Evolutionary conservation across 2,113 vertebrate species (phyloP), one percentile per base, ranked within the genome.

Genomic region (Mormyrus lacerda): DNA sequence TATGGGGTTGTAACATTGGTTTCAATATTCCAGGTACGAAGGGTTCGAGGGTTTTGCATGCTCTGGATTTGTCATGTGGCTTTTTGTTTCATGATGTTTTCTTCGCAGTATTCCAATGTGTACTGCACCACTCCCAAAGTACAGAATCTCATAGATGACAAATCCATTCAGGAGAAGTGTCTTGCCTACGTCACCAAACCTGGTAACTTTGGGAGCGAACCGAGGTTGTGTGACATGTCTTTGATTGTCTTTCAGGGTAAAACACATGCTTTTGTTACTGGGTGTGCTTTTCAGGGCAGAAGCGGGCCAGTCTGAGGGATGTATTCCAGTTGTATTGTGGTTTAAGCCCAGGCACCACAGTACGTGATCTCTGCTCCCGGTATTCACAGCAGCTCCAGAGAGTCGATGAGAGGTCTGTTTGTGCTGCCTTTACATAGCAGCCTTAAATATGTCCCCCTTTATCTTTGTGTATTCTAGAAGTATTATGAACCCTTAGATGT

Each of bases 101-200:
- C 61, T 48, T 7, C 89, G 21, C 91, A 99, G 98, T 99, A 99
- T 90, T 99, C 98, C 88, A 99, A 99, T 0, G 98, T 99, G 61
- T 99, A 99, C 93, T 99, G 98, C 93, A 97, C 98, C 4, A 99
- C 98, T 0, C 98, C 98, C 0, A 98, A 97, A 93, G 97, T 99
- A 61, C 98, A 99, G 93, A 97, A 96, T 91, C 95, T 99, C 87
- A 97, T 99, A 2, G 98, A 99, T 91, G 97, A 99, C 95, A 99
- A 98, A 92, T 95, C 96, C 86, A 93, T 99, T 58, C 98, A 99
- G 92, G 98, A 98, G 8, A 98, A 98, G 65, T 99, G 98, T 92
- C 95, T 99, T 3, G 94, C 91, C 89, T 99, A 98, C 0, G 95
- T 99, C 92, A 97, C 97, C 88, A 99, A 99, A 89, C 96, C 96